Evolutionary conservation across 1,140 invertebrate genomes (phyloP).

Genomic region (Drosophila carrolli): DNA sequence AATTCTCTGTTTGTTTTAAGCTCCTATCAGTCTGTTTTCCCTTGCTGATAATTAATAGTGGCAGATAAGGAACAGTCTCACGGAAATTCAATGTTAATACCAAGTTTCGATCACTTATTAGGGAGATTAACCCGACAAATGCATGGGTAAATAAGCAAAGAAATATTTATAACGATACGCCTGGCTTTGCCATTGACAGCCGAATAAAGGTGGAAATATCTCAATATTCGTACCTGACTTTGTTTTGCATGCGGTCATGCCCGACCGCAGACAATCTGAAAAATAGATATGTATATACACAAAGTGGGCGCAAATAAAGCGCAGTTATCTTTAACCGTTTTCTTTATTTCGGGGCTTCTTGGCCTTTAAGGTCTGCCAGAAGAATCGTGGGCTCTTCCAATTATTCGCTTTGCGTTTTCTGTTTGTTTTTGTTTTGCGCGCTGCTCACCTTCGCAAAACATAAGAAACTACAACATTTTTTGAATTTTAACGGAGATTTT

Average conservation of each 20-base stretch:
- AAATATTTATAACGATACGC: constrained; percentile 29
- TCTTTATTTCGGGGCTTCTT: constrained; percentile 36
- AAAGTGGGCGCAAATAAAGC: constrained; percentile 57
- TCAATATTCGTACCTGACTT: constrained; percentile 48
- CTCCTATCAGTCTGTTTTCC: constrained; percentile 33
- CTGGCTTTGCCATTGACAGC: constrained; percentile 42
- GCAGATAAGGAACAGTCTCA: constrained; percentile 17
- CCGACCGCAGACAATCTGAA: constrained; percentile 40
- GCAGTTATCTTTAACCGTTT: constrained; percentile 68
- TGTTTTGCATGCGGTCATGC: constrained; percentile 67
- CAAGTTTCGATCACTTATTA: constrained; percentile 29
- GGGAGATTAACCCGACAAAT: constrained; percentile 40
- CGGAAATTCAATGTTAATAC: constrained; percentile 55
- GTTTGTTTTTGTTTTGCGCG: constrained; percentile 43
- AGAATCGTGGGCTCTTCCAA: constrained; percentile 62
- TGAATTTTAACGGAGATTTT: neutral
- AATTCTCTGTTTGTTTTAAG: constrained; percentile 41
- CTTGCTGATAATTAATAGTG: constrained; percentile 44
- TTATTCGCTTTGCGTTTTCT: constrained; percentile 35
- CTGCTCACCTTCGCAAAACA: constrained; percentile 68
- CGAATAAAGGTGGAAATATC: constrained; percentile 33
- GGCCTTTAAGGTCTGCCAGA: constrained; percentile 57
- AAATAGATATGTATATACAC: neutral
- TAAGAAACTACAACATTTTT: constrained; percentile 28
- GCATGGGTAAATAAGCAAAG: constrained; percentile 31